phyloP scores from a whole-genome alignment of 2,113 vertebrate species.

The Labrus mixtus region DNA sequence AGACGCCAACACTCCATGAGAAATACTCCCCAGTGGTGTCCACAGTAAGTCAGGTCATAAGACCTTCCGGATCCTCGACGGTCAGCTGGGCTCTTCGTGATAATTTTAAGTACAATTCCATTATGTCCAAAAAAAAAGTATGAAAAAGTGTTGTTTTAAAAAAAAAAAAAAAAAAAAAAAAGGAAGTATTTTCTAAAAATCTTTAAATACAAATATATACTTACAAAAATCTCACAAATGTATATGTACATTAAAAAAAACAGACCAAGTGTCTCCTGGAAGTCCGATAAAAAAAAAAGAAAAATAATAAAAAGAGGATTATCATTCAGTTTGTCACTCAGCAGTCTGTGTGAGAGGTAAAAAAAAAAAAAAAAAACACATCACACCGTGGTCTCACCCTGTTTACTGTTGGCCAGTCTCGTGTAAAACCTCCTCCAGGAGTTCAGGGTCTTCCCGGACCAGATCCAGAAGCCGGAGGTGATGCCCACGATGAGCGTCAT shows the following conservation, averaged over 20 bases:
- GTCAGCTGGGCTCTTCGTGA: conserved; percentile 57
- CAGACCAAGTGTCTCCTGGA: conserved; percentile 49
- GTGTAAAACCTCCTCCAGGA: conserved; percentile 98
- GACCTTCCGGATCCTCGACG: conserved; percentile 23
- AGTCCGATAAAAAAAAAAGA: conserved; percentile 37
- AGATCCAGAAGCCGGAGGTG: conserved; percentile 99
- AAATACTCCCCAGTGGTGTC: conserved; percentile 58
- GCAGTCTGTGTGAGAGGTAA: conserved; percentile 19
- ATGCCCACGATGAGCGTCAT: conserved; percentile 98
- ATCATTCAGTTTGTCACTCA: conserved; percentile 65
- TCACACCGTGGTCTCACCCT: conserved; percentile 96
- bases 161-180: background rate
- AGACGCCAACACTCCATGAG: conserved; percentile 34
- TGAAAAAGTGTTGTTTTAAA: conserved; percentile 43
- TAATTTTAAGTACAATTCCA: conserved; percentile 51
- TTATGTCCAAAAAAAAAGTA: conserved; percentile 51
- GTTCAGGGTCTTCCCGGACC: conserved; percentile 97
- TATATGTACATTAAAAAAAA: conserved; percentile 90
- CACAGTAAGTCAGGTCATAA: conserved; percentile 58
- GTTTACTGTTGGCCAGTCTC: conserved; percentile 93
- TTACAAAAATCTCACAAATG: conserved; percentile 93
- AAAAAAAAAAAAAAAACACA: no score
- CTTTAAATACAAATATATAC: conserved; percentile 99
- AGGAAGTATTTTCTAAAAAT: conserved; percentile 56
- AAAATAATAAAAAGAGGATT: conserved; percentile 43